Evolutionary conservation across 1,140 invertebrate species (phyloP), one percentile per base, ranked within the genome.

Genomic region (Drosophila guanche): DNA sequence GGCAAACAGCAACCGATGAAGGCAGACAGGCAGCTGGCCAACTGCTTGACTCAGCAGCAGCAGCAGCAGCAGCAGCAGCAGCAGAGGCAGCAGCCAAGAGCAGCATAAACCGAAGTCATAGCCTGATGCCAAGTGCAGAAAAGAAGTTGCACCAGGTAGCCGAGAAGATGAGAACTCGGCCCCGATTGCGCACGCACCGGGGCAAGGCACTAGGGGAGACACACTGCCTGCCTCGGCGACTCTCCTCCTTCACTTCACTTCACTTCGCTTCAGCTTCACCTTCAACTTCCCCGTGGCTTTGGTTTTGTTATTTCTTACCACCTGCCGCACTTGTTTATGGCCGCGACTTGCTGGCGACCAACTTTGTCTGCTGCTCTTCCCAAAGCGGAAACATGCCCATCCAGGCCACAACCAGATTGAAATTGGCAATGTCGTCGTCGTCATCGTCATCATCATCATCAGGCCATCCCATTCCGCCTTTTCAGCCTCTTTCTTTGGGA

Each of bases 311-410:
- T 12, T 37, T 72, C 74, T 75, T 75, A 75, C 72, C 72, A 75
- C 72, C 72, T 75, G 72, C 72, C 71, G 72, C 67, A 73, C 69
- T 73, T 73, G 67, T 73, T 72, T 73, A 73, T 72, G 57, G 50
- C 50, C 69, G 68, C 69, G 69, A 72, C 69, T 73, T 62, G 67
- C 72, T 72, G 67, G 69, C 69, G 69, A 61, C 67, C 68, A 71
- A 59, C 55, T 52, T 71, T 71, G 46, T 50, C 42, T 37, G 27
- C 55, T 5, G 16, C 42, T 46, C 14, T 40, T 2, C 41, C 66
- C 65, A 71, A 61, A 72, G 68, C 68, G 68, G 68, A 72, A 72
- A 72, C 68, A 72, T 61, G 68, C 56, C 42, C 68, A 72, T 72
- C 68, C 71, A 70, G 48, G 68, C 20, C 23, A 27, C 40, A 47